These are phyloP conservation scores for Chaenocephalus aceratus DNA, from an alignment of 2,113 vertebrate species.

Conservation along the genomic window DNA sequence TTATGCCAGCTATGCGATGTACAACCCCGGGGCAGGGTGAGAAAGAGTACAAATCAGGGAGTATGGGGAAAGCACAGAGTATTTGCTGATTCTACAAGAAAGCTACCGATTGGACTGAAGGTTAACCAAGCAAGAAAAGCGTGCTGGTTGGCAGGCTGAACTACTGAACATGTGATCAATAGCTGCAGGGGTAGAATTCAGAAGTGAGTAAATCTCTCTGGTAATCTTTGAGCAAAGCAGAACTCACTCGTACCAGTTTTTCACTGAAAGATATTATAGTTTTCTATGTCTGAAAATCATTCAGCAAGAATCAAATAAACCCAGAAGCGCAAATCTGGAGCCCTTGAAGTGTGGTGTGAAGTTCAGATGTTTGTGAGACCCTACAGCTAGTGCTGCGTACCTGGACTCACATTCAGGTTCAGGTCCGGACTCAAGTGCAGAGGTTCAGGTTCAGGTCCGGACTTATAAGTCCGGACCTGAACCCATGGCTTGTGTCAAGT, in stretches of 20 bases:
- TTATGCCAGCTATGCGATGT: neutral
- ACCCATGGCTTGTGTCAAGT: too few species aligned
- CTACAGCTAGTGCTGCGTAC: too few species aligned
- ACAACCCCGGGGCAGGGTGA: neutral
- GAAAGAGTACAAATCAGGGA: constrained; percentile 17
- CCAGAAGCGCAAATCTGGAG: neutral
- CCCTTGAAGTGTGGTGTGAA: neutral
- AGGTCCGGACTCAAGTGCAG: too few species aligned
- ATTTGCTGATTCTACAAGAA: constrained; percentile 46
- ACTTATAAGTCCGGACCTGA: too few species aligned
- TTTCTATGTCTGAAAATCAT: neutral
- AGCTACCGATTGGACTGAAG: constrained; percentile 28
- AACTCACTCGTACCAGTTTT: neutral
- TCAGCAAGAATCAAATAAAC: neutral
- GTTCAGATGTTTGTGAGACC: neutral
- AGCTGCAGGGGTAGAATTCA: constrained; percentile 23
- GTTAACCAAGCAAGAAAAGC: constrained; percentile 57
- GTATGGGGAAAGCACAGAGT: neutral
- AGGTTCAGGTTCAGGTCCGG: too few species aligned
- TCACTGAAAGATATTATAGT: neutral
- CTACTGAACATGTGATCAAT: constrained; percentile 42
- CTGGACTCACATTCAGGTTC: too few species aligned
- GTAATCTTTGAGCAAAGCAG: neutral
- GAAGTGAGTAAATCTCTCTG: constrained; percentile 3
- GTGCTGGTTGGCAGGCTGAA: neutral